phyloP scores from a whole-genome alignment of 2,797 vertebrate species.

The Sardinella longiceps region DNA sequence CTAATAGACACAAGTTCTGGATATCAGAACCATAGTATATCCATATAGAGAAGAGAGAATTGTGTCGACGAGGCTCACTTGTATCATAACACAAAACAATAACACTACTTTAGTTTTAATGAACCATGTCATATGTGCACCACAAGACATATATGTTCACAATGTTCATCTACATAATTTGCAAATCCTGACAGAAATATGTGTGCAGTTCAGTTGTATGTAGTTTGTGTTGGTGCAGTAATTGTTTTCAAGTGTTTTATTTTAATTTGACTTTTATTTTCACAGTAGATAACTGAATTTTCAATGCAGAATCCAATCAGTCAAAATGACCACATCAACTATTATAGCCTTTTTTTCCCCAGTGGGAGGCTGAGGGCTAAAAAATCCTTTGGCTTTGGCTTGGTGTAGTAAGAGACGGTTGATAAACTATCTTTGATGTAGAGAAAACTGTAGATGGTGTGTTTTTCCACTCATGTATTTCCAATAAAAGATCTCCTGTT shows the following conservation, averaged over 20 bases:
- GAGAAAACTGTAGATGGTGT: not conserved
- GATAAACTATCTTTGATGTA: not conserved
- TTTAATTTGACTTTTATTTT: not conserved
- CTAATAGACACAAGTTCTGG: not conserved
- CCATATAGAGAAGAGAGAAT: not conserved
- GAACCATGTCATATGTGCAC: not conserved
- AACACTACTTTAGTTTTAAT: too few species aligned
- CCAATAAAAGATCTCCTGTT: not conserved
- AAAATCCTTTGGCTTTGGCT: not conserved
- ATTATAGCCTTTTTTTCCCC: not conserved
- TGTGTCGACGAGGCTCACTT: not conserved
- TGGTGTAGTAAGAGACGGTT: not conserved
- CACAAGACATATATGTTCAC: too few species aligned
- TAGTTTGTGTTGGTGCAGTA: not conserved
- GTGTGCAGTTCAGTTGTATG: not conserved
- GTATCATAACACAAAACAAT: too few species aligned
- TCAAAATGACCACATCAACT: not conserved
- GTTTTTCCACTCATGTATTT: conserved; percentile 14
- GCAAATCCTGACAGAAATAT: not conserved
- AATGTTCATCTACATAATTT: not conserved
- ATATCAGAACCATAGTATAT: not conserved
- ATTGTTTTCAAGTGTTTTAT: conserved; percentile 19
- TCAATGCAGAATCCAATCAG: not conserved
- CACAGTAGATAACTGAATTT: not conserved
- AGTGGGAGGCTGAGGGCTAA: not conserved